Conservation (phyloP, 2,888 invertebrate genomes). For the Brachypalpus laphriformis region DNA sequence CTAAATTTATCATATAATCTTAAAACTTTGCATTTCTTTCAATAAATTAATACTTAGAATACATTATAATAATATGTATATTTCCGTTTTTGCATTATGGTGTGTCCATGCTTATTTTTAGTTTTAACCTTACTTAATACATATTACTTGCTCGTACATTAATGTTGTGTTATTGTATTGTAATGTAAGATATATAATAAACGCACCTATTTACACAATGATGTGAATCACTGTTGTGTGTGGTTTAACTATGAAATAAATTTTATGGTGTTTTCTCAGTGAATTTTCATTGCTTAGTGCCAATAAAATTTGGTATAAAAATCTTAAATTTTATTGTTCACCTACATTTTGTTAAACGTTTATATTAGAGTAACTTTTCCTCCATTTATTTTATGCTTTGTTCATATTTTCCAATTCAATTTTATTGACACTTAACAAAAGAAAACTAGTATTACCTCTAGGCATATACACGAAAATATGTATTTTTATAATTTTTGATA, state of each 20-base stretch:
- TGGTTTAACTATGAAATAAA: not conserved
- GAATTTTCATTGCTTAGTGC: slow-evolving; percentile 13
- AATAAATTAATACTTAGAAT: not conserved
- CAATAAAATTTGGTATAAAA: slow-evolving; percentile 17
- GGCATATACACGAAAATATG: not conserved
- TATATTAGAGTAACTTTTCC: not conserved
- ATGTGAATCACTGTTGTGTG: not conserved
- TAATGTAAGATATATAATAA: not conserved
- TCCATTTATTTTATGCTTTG: not conserved
- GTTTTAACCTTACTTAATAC: not conserved
- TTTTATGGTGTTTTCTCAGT: slow-evolving; percentile 30
- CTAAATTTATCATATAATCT: not conserved
- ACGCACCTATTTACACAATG: not conserved
- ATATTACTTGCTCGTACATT: slow-evolving; percentile 2
- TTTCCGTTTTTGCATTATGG: not conserved
- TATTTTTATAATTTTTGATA: not conserved
- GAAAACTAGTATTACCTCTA: not conserved
- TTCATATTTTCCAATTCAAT: not conserved
- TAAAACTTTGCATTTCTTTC: not conserved
- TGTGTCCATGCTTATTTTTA: not conserved
- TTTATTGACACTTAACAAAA: not conserved
- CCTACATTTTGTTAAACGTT: not conserved
- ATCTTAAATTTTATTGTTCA: not conserved
- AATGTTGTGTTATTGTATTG: slow-evolving; percentile 5
- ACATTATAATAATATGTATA: not conserved